phyloP scores from a whole-genome alignment of 92 coral and sea anemone genomes.

The Phenganax marumi region DNA sequence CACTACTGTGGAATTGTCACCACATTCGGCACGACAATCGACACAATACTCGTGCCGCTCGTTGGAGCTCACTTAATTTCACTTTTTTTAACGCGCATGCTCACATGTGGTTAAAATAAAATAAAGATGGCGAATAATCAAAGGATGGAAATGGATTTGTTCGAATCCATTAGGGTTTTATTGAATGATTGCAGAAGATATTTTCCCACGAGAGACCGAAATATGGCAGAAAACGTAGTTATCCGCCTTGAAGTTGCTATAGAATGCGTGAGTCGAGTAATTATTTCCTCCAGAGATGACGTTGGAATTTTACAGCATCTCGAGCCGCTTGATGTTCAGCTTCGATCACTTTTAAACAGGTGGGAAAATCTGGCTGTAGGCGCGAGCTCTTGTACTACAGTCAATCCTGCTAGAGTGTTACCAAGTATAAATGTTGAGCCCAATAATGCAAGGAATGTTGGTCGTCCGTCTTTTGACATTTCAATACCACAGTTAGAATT shows the following conservation, averaged over 20 bases:
- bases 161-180: no score
- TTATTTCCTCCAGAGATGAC: constrained; percentile 32
- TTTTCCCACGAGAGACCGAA: constrained; percentile 16
- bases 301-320: constrained; percentile 8
- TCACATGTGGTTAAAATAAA: no score
- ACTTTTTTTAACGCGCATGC: no score
- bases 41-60: no score
- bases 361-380: constrained; percentile 42
- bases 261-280: constrained; percentile 28
- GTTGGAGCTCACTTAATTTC: no score
- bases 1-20: no score
- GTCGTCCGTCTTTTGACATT: constrained; percentile 15
- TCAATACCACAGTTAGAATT: constrained; percentile 48
- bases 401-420: constrained; percentile 37
- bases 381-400: constrained; percentile 35
- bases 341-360: constrained; percentile 28
- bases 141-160: no score
- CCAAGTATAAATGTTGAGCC: constrained; percentile 3
- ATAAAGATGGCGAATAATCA: no score
- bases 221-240: constrained; percentile 43
- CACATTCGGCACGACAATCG: no score
- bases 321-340: constrained; percentile 30
- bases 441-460: not conserved
- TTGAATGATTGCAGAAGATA: constrained; percentile 23
- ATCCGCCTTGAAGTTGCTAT: constrained; percentile 18